Evolutionary conservation across 2,888 invertebrate genomes (phyloP).

Genomic region (Corbicula japonica): DNA sequence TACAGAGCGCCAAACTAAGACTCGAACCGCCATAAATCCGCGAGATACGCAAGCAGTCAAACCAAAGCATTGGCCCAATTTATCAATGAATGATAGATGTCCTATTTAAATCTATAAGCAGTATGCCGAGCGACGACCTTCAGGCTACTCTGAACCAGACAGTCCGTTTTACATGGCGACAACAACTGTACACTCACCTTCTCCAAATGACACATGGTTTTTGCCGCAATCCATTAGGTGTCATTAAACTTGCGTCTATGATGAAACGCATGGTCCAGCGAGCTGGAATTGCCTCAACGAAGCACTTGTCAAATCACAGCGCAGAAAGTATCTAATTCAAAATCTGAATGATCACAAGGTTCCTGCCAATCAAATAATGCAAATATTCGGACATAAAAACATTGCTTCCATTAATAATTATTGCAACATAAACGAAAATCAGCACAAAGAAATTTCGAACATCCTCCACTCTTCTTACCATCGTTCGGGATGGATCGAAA

Average conservation of each 20-base stretch:
- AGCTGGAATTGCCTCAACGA: constrained; percentile 15
- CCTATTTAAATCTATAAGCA: too few relatives aligned
- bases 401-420: constrained; percentile 32
- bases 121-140: constrained; percentile 39
- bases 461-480: too few relatives aligned
- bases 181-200: neutral
- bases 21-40: constrained; percentile 41
- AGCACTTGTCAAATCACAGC: constrained; percentile 36
- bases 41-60: too few relatives aligned
- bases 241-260: constrained; percentile 23
- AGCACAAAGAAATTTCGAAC: too few relatives aligned
- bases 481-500: too few relatives aligned
- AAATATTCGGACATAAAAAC: constrained; percentile 42
- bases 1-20: too few relatives aligned
- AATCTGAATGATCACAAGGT: constrained; percentile 39
- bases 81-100: constrained; percentile 15
- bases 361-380: constrained; percentile 36
- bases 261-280: constrained; percentile 25
- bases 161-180: constrained; percentile 44
- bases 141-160: constrained; percentile 18
- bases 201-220: too few relatives aligned
- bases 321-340: constrained; percentile 45
- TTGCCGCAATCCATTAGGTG: constrained; percentile 30
- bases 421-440: too few relatives aligned
- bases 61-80: constrained; percentile 39